phyloP scores from a whole-genome alignment of 2,797 vertebrate genomes.

The Spatula clypeata region DNA sequence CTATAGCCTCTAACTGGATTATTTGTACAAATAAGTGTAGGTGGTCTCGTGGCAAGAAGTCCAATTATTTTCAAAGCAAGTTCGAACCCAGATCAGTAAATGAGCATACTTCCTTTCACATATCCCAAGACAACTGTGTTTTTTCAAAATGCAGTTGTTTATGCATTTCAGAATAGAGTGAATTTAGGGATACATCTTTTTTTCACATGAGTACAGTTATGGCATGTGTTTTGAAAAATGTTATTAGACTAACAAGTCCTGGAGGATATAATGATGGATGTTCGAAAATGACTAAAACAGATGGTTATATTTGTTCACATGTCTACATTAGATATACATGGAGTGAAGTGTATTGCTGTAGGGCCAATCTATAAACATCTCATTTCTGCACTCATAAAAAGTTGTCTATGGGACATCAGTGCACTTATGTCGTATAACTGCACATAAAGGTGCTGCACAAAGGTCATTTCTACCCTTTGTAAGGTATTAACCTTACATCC shows the following conservation, averaged over 20 bases:
- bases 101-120: background rate
- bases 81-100: background rate
- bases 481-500: no score
- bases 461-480: background rate
- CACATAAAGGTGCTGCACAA: rapidly evolving
- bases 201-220: background rate
- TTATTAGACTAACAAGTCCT: background rate
- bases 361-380: background rate
- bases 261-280: background rate
- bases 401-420: background rate
- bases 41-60: background rate
- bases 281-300: background rate
- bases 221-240: background rate
- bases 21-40: background rate
- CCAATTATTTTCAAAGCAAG: background rate
- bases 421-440: background rate
- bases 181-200: background rate
- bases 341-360: background rate
- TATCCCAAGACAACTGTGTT: background rate
- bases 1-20: background rate
- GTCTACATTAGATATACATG: background rate
- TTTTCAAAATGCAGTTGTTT: background rate
- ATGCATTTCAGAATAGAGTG: background rate
- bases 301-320: background rate
- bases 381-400: background rate